Conservation (phyloP, 1,140 invertebrate species). For the Drosophila lini region DNA sequence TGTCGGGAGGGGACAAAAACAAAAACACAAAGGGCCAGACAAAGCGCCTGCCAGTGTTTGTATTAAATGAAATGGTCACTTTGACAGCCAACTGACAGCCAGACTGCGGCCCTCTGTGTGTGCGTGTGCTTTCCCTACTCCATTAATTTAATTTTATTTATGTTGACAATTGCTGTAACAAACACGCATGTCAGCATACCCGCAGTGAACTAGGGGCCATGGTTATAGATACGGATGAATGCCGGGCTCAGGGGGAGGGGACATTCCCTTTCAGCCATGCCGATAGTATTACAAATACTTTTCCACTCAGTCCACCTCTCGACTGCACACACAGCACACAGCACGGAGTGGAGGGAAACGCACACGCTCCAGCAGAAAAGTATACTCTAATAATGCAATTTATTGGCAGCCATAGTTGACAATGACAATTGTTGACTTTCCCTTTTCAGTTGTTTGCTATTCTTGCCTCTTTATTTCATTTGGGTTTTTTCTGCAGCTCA, state of each 20-base stretch:
- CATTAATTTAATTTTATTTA: slow-evolving; percentile 81
- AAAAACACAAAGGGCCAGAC: slow-evolving; percentile 35
- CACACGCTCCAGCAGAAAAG: slow-evolving; percentile 32
- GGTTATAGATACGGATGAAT: slow-evolving; percentile 20
- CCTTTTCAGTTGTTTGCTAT: slow-evolving; percentile 36
- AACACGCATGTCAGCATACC: slow-evolving; percentile 44
- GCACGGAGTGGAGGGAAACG: background rate
- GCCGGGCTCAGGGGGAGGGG: slow-evolving; percentile 8
- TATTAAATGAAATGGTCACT: slow-evolving; percentile 80
- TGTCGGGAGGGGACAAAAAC: slow-evolving; percentile 25
- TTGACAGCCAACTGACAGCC: slow-evolving; percentile 73
- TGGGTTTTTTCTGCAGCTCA: slow-evolving; percentile 33
- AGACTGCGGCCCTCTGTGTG: slow-evolving; percentile 24
- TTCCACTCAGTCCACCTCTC: slow-evolving; percentile 19
- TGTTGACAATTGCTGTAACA: slow-evolving; percentile 76
- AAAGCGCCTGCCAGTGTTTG: slow-evolving; percentile 30
- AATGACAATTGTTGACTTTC: slow-evolving; percentile 81
- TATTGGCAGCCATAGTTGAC: slow-evolving; percentile 71
- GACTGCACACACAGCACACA: background rate
- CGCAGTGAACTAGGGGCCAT: slow-evolving; percentile 23
- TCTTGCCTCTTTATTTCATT: slow-evolving; percentile 32
- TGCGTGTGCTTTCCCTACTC: slow-evolving; percentile 33
- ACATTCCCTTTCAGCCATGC: slow-evolving; percentile 34
- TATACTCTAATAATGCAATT: slow-evolving; percentile 78
- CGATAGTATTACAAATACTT: slow-evolving; percentile 74